Conservation (phyloP, 2,888 invertebrate genomes). For the Rotaria socialis region DNA sequence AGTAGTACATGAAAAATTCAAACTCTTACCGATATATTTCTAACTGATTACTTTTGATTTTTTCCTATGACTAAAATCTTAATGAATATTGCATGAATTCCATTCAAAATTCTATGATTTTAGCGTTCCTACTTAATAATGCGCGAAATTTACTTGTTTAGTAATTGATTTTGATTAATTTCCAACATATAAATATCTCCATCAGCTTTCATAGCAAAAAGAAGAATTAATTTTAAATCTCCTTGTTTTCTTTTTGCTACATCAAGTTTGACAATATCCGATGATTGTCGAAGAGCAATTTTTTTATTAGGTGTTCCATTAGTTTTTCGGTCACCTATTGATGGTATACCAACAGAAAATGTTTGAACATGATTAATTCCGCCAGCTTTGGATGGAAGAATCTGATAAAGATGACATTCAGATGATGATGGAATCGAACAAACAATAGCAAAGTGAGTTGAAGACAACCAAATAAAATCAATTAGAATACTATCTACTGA, state of each 20-base stretch:
- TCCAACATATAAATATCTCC: conserved; percentile 12
- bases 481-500: background rate
- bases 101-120: too few species aligned
- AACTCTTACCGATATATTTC: too few species aligned
- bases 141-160: background rate
- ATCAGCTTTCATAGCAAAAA: background rate
- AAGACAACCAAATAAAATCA: conserved; percentile 8
- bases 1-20: too few species aligned
- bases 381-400: background rate
- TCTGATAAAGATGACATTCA: background rate
- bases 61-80: too few species aligned
- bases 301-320: background rate
- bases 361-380: background rate
- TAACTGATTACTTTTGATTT: too few species aligned
- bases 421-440: background rate
- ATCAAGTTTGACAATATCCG: background rate
- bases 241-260: background rate
- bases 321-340: too few species aligned
- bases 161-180: background rate
- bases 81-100: too few species aligned
- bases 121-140: too few species aligned
- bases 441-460: background rate
- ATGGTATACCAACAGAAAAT: background rate
- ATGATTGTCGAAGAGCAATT: background rate
- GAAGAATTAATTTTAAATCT: background rate